Evolutionary conservation across 1,140 invertebrate genomes (phyloP).

Genomic region (Aphaenogaster ashmeadi): DNA sequence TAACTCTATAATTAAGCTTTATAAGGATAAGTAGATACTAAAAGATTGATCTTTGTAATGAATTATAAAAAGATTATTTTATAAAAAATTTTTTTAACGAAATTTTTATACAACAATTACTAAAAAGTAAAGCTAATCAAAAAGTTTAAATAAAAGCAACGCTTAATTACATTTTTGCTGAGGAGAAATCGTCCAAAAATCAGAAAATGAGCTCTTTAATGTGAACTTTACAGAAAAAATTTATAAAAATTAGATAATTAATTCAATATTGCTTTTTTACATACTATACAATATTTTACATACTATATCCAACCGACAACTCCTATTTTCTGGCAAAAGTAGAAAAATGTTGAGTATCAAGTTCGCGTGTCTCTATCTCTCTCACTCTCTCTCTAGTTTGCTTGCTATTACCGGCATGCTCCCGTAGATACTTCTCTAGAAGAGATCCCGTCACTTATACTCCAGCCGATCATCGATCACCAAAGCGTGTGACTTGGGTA

Average conservation of each 20-base stretch:
- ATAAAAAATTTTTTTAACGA: neutral
- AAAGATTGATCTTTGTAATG: neutral
- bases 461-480: conserved; percentile 79
- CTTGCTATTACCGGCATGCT: conserved; percentile 86
- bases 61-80: neutral
- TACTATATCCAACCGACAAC: neutral
- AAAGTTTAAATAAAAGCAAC: neutral
- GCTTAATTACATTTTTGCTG: neutral
- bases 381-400: conserved; percentile 83
- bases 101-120: neutral
- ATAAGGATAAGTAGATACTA: neutral
- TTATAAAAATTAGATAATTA: conserved; percentile 18
- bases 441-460: conserved; percentile 81
- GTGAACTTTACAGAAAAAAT: neutral
- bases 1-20: neutral
- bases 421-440: conserved; percentile 84
- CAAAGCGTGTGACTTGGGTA: conserved; percentile 53
- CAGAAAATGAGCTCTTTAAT: neutral
- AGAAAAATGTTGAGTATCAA: conserved; percentile 50
- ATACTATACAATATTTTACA: neutral
- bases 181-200: neutral
- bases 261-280: conserved; percentile 2
- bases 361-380: conserved; percentile 60
- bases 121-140: neutral
- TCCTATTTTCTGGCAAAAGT: conserved; percentile 51